A percentile compares a stretch with the other conserved stretches of the same genome.
Evolutionary conservation across 30 jellyfish, hydroid and myxozoan genomes (phyloP).

Genomic region (Aurelia aurita): DNA sequence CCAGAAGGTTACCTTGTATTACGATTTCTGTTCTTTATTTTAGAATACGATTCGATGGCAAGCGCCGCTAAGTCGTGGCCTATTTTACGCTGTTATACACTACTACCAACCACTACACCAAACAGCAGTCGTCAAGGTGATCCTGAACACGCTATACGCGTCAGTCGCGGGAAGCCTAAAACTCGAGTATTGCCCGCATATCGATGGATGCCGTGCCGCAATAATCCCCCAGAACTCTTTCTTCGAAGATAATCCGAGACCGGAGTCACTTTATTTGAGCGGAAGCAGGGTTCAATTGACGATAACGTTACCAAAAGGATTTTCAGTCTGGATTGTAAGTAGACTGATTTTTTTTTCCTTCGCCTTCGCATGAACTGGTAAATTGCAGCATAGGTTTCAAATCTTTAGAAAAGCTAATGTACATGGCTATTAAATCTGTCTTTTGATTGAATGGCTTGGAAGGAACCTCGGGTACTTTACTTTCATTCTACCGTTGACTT

Average conservation of each 20-base stretch:
- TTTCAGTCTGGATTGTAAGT: constrained; percentile 76
- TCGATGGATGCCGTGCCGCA: constrained; percentile 85
- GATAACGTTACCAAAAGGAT: constrained; percentile 41
- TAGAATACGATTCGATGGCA: constrained; percentile 77
- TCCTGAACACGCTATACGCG: constrained; percentile 63
- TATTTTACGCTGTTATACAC: constrained; percentile 57
- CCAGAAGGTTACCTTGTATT: not conserved
- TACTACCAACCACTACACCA: constrained; percentile 82
- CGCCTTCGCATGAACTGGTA: not conserved
- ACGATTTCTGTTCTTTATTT: not conserved
- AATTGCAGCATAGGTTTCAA: too few species aligned
- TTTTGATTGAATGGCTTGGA: too few species aligned
- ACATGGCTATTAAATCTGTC: too few species aligned
- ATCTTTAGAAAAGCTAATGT: too few species aligned
- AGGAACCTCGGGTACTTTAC: too few species aligned
- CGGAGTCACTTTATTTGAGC: constrained; percentile 33
- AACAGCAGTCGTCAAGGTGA: constrained; percentile 45
- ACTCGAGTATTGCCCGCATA: constrained; percentile 73
- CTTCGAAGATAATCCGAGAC: constrained; percentile 2
- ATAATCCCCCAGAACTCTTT: constrained; percentile 50
- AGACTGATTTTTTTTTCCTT: not conserved
- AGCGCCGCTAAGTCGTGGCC: constrained; percentile 37
- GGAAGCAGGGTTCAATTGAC: constrained; percentile 61
- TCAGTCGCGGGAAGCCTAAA: constrained; percentile 77
- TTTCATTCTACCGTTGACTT: too few species aligned